Conservation (phyloP, 1,140 invertebrate species). For the Drosophila kurseongensis region DNA sequence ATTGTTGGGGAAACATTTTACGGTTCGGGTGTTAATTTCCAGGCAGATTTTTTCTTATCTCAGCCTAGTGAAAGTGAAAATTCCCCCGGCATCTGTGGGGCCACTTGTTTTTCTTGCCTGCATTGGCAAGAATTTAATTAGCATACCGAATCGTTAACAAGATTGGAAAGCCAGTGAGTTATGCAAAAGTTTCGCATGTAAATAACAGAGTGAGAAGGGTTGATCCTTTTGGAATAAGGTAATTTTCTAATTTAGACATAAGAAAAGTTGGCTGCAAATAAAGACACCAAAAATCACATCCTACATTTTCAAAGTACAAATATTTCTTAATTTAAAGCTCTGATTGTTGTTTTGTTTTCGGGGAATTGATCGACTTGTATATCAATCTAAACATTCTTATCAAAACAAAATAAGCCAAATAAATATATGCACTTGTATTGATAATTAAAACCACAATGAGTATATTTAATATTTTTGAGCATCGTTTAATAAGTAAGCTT, state of each 20-base stretch:
- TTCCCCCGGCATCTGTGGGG: neutral
- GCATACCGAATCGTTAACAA: slow-evolving; percentile 77
- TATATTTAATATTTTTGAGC: neutral
- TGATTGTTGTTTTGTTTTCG: too few relatives aligned
- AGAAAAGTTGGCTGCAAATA: neutral
- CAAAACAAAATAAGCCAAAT: neutral
- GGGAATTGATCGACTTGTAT: too few relatives aligned
- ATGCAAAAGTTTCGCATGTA: slow-evolving; percentile 51
- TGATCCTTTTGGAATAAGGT: neutral
- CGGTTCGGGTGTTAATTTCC: slow-evolving; percentile 74
- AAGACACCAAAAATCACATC: neutral
- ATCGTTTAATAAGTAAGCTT: neutral
- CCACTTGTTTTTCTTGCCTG: slow-evolving; percentile 56
- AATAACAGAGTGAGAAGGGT: slow-evolving; percentile 4
- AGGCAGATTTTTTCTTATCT: slow-evolving; percentile 52
- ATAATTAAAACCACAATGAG: neutral
- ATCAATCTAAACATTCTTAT: neutral
- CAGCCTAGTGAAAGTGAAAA: slow-evolving; percentile 55
- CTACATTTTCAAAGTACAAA: neutral
- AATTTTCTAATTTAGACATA: slow-evolving; percentile 11
- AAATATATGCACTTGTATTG: neutral
- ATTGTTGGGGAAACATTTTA: slow-evolving; percentile 63
- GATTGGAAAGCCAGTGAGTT: slow-evolving; percentile 71
- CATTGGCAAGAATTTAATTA: slow-evolving; percentile 76
- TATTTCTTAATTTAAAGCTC: too few relatives aligned